These are phyloP conservation scores for Drosophila bocqueti DNA, from an alignment of 1,140 invertebrate genomes.

Conservation along the genomic window DNA sequence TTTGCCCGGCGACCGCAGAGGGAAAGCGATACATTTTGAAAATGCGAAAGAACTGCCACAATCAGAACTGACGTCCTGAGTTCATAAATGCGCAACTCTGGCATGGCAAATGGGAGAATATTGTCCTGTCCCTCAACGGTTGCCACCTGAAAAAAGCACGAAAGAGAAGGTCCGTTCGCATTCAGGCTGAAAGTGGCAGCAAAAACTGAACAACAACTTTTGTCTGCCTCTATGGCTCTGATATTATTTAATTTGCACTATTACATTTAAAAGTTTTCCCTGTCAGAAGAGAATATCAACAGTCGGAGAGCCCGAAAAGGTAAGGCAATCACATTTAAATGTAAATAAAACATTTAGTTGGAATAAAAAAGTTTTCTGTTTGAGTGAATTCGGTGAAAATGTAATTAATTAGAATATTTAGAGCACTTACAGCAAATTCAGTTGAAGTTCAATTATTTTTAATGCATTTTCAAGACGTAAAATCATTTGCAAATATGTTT, in stretches of 20 bases:
- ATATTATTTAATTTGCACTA: slow-evolving; percentile 53
- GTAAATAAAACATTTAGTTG: slow-evolving; percentile 6
- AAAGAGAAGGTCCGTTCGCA: not conserved
- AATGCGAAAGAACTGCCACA: slow-evolving; percentile 42
- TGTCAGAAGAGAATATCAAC: slow-evolving; percentile 5
- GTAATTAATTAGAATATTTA: slow-evolving; percentile 4
- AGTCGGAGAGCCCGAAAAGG: not conserved
- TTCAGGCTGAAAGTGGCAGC: slow-evolving; percentile 5
- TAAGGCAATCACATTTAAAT: slow-evolving; percentile 3
- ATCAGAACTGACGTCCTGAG: slow-evolving; percentile 45
- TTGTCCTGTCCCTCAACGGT: slow-evolving; percentile 34
- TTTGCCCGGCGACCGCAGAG: slow-evolving; percentile 31
- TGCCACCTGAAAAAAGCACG: slow-evolving; percentile 8
- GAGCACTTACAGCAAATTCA: no score
- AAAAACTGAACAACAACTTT: slow-evolving; percentile 35
- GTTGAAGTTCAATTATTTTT: not conserved
- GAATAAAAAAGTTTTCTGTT: not conserved
- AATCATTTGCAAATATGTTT: not conserved
- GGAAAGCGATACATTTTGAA: slow-evolving; percentile 43
- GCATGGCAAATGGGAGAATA: slow-evolving; percentile 34
- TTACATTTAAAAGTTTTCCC: slow-evolving; percentile 46
- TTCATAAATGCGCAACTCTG: slow-evolving; percentile 35
- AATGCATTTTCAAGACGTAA: not conserved
- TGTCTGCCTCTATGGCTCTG: slow-evolving; percentile 21
- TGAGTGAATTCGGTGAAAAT: not conserved